A percentile compares a stretch with the other conserved stretches of the same genome.
Conservation (phyloP, 2,888 invertebrate species). For the Trilocha varians region DNA sequence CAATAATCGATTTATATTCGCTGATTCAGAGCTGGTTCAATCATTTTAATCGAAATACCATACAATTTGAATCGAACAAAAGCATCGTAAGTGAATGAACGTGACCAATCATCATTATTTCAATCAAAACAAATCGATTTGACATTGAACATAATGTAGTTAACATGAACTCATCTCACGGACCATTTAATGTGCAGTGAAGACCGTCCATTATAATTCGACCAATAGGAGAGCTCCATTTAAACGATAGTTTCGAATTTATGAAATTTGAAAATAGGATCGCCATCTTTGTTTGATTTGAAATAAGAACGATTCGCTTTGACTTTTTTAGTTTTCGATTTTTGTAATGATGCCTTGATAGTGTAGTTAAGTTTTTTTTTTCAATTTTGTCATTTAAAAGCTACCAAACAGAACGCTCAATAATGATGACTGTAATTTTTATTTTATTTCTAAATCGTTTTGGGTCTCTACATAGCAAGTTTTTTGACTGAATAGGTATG, state of each 20-base stretch:
- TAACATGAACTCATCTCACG: conserved; percentile 62
- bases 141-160: conserved; percentile 45
- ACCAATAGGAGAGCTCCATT: conserved; percentile 47
- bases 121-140: conserved; percentile 30
- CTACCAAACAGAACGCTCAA: too few relatives aligned
- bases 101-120: conserved; percentile 27
- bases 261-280: conserved; percentile 60
- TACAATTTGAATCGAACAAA: conserved; percentile 1
- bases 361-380: too few relatives aligned
- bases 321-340: too few relatives aligned
- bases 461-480: too few relatives aligned
- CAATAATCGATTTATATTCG: too few relatives aligned
- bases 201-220: conserved; percentile 44
- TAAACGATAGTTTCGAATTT: conserved; percentile 45
- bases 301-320: too few relatives aligned
- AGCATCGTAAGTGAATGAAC: conserved; percentile 24
- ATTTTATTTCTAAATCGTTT: too few relatives aligned
- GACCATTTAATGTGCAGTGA: conserved; percentile 67
- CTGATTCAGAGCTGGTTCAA: conserved; percentile 4
- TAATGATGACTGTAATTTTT: too few relatives aligned
- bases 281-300: too few relatives aligned
- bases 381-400: too few relatives aligned
- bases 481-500: too few relatives aligned
- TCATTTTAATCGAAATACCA: conserved; percentile 13
- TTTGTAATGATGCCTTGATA: too few relatives aligned